Base-by-base conservation (phyloP, 2,797 vertebrate genomes). In the Myotis daubentonii region DNA sequence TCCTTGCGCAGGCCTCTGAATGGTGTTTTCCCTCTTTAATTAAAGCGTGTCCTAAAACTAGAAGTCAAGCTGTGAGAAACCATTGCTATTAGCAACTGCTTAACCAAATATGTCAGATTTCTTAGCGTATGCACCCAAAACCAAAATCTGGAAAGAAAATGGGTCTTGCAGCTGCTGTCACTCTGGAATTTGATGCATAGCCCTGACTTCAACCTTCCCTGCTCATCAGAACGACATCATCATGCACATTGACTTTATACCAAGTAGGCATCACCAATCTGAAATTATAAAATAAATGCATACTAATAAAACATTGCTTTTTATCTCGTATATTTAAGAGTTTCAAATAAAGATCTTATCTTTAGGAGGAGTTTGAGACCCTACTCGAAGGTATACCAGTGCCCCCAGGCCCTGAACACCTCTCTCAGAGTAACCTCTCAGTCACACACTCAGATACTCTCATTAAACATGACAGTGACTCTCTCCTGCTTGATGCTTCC, bases 21-120 rank as follows among this genome's bases (percentile, higher is more conserved):
- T 1, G 1, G 36, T 86, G 22, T 53, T 91, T 95, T 80, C 65
- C 19, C 23, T 53, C 76, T 93, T 53, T 92, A 93, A 89, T 92
- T 93, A 88, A 88, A 93, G 8, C 71, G 71, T 57, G 36, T 68
- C 72, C 81, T 86, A 60, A 87, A 38, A 81, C 60, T 74, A 49
- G 92, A 66, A 66, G 53, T 44, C 66, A 84, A 38, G 66, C 84
- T 87, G 20, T 70, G 92, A 87, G 91, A 87, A 95, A 28, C 8
- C 60, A 51, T 33, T 11, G 3, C 22, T 74, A 41, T 94, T 89
- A 92, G 57, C 93, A 96, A 74, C 7, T 57, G 74, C 57, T 65
- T 88, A 86, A 41, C 44, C 23, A 7, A 55, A 9, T 60, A 81
- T 68, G 71, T 68, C 65, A 47, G 62, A 81, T 68, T 87, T 84